Conservation (phyloP, 2,797 vertebrate species). For the Scyliorhinus canicula region DNA sequence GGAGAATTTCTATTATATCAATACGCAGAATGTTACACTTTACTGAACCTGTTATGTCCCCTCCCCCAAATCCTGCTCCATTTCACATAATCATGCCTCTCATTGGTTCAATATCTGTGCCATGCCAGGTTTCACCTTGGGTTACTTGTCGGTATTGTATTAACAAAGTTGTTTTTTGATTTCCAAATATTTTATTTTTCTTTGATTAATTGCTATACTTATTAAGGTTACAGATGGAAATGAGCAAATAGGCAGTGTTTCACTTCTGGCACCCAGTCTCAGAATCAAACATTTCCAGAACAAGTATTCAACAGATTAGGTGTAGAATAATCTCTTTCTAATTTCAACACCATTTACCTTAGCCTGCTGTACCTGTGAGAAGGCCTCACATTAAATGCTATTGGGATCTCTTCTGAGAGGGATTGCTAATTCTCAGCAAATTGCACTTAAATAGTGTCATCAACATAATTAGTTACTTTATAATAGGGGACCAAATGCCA, state of each 20-base stretch:
- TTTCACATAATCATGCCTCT: background rate
- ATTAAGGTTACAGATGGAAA: background rate
- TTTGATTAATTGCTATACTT: background rate
- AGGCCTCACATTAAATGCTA: background rate
- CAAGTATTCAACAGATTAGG: background rate
- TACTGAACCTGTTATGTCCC: background rate
- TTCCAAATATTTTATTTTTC: background rate
- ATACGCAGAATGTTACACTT: background rate
- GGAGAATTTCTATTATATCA: background rate
- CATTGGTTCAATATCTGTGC: background rate
- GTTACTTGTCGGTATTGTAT: too few species aligned
- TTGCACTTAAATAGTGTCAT: background rate
- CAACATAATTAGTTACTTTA: background rate
- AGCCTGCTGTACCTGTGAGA: background rate
- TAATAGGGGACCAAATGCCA: background rate
- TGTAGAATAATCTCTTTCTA: background rate
- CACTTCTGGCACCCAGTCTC: background rate
- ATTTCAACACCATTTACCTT: background rate
- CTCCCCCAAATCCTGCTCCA: background rate
- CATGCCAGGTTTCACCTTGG: too few species aligned
- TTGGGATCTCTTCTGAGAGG: background rate
- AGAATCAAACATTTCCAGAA: background rate
- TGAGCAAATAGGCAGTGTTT: background rate
- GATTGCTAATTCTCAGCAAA: background rate
- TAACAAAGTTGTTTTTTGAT: background rate